phyloP scores from a whole-genome alignment of 2,113 vertebrate species.

The Gallinago paraguaiae region DNA sequence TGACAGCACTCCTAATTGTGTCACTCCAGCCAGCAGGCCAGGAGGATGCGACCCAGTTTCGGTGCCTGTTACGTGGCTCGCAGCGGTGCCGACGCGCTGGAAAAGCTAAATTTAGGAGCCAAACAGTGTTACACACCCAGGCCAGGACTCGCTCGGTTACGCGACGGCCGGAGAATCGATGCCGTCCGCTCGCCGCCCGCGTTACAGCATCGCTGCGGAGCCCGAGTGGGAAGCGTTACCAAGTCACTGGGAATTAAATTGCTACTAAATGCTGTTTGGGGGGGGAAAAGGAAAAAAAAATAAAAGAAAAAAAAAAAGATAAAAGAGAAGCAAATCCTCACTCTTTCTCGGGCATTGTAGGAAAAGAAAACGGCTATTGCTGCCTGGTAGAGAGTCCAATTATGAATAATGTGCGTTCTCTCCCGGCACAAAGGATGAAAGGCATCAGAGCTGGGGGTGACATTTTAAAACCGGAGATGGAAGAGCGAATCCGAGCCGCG shows the following conservation, averaged over 20 bases:
- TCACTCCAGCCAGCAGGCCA: neutral
- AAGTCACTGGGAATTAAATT: slow-evolving; percentile 29
- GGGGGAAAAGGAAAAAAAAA: neutral
- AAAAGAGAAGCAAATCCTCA: neutral
- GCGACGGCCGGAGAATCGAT: neutral
- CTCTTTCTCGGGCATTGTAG: slow-evolving; percentile 23
- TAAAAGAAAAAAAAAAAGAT: neutral
- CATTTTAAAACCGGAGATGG: slow-evolving; percentile 52
- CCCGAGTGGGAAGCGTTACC: neutral
- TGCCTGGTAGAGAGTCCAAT: slow-evolving; percentile 48
- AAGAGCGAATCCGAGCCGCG: neutral
- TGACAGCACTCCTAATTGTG: neutral
- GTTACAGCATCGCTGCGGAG: neutral
- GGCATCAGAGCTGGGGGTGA: slow-evolving; percentile 53
- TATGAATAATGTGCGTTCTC: slow-evolving; percentile 4
- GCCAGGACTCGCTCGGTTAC: neutral
- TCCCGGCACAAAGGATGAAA: slow-evolving; percentile 56
- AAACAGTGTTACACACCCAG: neutral
- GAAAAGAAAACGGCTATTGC: slow-evolving; percentile 1
- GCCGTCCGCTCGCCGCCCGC: neutral
- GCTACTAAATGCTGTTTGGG: slow-evolving; percentile 38
- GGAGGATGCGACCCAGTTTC: slow-evolving; percentile 44
- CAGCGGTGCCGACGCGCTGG: neutral
- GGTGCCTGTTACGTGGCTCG: neutral
- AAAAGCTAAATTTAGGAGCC: slow-evolving; percentile 54